phyloP scores from a whole-genome alignment of 2,797 vertebrate genomes.

The Pangasius mekongensis region DNA sequence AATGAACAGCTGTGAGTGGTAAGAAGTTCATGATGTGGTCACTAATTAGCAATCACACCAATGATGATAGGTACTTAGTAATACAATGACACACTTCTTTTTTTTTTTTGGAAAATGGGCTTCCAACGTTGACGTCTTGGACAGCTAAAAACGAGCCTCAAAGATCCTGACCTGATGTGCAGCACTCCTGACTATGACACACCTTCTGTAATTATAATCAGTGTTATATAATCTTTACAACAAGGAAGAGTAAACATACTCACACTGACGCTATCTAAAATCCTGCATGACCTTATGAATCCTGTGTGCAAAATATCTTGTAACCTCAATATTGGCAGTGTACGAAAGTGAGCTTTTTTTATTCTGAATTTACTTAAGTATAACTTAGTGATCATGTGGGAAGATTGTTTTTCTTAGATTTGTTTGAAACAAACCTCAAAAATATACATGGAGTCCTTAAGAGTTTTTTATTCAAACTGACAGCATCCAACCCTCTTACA shows the following conservation, averaged over 20 bases:
- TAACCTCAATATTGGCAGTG: conserved; percentile 54
- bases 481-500: conserved; percentile 39
- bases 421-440: conserved; percentile 52
- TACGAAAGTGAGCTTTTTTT: conserved; percentile 50
- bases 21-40: conserved; percentile 49
- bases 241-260: conserved; percentile 14
- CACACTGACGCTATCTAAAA: neutral
- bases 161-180: neutral
- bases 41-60: conserved; percentile 51
- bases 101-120: neutral
- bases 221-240: conserved; percentile 34
- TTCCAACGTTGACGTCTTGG: neutral
- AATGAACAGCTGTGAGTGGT: conserved; percentile 49
- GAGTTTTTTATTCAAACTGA: conserved; percentile 42
- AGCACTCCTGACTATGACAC: neutral
- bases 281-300: conserved; percentile 16
- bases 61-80: conserved; percentile 37
- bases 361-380: conserved; percentile 55
- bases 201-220: conserved; percentile 18
- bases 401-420: conserved; percentile 52
- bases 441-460: conserved; percentile 39
- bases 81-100: conserved; percentile 31
- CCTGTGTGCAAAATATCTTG: conserved; percentile 37
- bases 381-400: conserved; percentile 46
- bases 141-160: neutral